Conservation (phyloP, 2,113 vertebrate species). For the Hydropotes inermis region DNA sequence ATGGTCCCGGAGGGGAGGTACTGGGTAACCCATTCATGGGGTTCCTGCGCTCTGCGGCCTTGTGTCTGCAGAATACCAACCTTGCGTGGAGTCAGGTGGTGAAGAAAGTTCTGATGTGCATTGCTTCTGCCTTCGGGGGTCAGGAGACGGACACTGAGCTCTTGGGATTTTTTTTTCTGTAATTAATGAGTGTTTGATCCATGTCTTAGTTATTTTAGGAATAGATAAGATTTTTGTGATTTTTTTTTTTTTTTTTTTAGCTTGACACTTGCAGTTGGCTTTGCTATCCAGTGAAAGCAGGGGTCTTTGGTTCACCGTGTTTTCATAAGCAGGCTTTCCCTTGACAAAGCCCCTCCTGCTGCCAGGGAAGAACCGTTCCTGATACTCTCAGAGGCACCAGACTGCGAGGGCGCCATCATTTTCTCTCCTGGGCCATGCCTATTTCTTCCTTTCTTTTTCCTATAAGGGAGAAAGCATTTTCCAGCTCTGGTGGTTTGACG, state of each 20-base stretch:
- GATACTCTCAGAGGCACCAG: not conserved
- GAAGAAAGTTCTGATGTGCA: not conserved
- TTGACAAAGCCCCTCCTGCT: not conserved
- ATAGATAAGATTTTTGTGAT: not conserved
- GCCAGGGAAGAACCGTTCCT: not conserved
- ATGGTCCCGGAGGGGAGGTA: not conserved
- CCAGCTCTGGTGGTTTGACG: not conserved
- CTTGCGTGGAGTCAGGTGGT: not conserved
- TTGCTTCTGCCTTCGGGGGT: not conserved
- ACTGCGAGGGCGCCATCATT: not conserved
- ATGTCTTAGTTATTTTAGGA: not conserved
- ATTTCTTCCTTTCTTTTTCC: not conserved
- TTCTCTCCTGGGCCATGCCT: not conserved
- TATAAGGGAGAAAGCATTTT: not conserved
- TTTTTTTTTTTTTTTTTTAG: not conserved
- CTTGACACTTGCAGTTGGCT: not conserved
- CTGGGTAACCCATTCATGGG: accelerated
- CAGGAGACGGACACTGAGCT: not conserved
- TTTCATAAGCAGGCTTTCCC: not conserved
- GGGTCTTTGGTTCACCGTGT: not conserved
- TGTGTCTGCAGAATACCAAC: not conserved
- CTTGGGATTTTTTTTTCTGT: not conserved
- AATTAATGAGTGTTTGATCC: not conserved
- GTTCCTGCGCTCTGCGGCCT: not conserved
- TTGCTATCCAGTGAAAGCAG: not conserved